Conservation (phyloP, 2,797 vertebrate species). For the Trachurus trachurus region DNA sequence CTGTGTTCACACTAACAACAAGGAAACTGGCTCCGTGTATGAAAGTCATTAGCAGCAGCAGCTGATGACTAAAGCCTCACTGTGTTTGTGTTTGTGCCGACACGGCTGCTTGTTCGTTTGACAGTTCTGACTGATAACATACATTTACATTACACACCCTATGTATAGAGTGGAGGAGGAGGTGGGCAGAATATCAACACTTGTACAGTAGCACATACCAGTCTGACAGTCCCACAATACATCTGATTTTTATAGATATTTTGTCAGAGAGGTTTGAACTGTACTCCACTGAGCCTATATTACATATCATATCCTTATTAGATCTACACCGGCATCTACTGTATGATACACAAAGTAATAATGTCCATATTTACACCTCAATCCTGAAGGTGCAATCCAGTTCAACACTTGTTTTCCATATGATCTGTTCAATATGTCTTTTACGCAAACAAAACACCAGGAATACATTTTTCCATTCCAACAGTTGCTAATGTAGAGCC, state of each 20-base stretch:
- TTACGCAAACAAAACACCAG: too few relatives aligned
- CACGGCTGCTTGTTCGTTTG: constrained; percentile 25
- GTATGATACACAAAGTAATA: not conserved
- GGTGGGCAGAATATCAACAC: not conserved
- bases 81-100: constrained; percentile 7
- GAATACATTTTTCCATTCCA: not conserved
- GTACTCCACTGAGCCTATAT: not conserved
- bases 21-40: not conserved
- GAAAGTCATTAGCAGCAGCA: constrained; percentile 27
- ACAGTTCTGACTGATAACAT: constrained; percentile 15
- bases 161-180: not conserved
- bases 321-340: not conserved
- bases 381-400: not conserved
- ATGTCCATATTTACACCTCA: not conserved
- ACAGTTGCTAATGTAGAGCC: not conserved
- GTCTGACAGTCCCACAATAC: not conserved
- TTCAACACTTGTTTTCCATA: not conserved
- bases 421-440: not conserved
- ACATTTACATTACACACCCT: constrained; percentile 5
- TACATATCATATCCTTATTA: not conserved
- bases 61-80: constrained; percentile 6
- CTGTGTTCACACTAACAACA: constrained; percentile 6
- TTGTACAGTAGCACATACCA: not conserved
- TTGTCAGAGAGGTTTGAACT: not conserved
- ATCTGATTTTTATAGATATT: not conserved